Conservation (phyloP, 2,797 vertebrate genomes). For the Molossus alvarezi region DNA sequence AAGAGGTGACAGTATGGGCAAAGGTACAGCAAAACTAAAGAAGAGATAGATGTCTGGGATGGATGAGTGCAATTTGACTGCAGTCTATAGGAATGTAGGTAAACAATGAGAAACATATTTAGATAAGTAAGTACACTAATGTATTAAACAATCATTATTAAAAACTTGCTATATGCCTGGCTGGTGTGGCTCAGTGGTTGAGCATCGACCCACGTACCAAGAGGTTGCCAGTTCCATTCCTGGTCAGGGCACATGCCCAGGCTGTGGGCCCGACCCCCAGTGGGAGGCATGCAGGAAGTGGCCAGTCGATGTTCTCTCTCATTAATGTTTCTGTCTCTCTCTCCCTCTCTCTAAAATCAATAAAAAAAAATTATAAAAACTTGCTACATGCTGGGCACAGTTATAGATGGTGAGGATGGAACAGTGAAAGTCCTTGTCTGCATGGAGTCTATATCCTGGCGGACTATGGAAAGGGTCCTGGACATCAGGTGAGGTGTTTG, state of each 20-base stretch:
- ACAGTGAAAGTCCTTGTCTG: not conserved
- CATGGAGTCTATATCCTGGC: not conserved
- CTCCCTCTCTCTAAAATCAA: too few species aligned
- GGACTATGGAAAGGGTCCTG: fast-evolving
- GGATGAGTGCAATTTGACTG: not conserved
- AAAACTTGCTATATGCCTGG: not conserved
- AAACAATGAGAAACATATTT: not conserved
- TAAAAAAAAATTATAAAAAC: not conserved
- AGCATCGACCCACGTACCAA: too few species aligned
- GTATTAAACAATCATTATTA: not conserved
- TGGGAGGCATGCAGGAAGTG: too few species aligned
- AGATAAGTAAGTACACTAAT: not conserved
- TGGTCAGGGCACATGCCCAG: too few species aligned
- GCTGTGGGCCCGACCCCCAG: too few species aligned
- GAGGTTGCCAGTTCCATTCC: too few species aligned
- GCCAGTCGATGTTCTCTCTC: too few species aligned
- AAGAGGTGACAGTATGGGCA: not conserved
- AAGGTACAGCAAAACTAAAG: not conserved
- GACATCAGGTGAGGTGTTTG: not conserved
- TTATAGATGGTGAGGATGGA: not conserved
- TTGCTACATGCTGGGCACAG: not conserved
- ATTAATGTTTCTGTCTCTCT: too few species aligned
- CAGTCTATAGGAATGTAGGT: not conserved
- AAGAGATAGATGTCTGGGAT: not conserved
- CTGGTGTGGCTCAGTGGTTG: too few species aligned